A percentile compares a stretch with the other conserved stretches of the same genome.
These are phyloP conservation scores for Arvicanthis niloticus DNA, from an alignment of 2,113 vertebrate genomes.

Conservation along the genomic window DNA sequence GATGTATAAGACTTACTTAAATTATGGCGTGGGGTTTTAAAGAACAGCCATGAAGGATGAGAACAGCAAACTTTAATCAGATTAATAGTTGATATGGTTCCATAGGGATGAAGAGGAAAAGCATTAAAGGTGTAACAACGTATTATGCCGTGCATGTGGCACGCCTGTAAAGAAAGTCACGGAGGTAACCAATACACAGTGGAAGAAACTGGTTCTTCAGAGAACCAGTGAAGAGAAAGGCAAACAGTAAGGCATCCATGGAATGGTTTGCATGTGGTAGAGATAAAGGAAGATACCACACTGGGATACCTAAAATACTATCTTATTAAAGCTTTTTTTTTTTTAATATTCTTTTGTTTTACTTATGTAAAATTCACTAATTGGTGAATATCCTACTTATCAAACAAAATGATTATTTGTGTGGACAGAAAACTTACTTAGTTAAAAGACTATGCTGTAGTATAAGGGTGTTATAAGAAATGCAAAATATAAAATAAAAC, in stretches of 20 bases:
- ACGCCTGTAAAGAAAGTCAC: neutral
- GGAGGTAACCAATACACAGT: neutral
- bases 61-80: neutral
- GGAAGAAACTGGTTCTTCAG: neutral
- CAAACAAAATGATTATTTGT: neutral
- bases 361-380: neutral
- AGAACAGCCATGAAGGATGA: neutral
- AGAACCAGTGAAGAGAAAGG: neutral
- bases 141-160: neutral
- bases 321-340: neutral
- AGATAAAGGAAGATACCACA: neutral
- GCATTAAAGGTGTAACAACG: neutral
- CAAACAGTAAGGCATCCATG: neutral
- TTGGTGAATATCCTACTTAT: neutral
- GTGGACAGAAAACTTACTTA: neutral
- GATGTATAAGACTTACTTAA: neutral
- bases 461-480: neutral
- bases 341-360: neutral
- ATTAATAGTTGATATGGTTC: neutral
- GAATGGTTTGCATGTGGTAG: neutral
- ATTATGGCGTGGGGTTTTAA: neutral
- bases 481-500: neutral
- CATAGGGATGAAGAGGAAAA: neutral
- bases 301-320: neutral
- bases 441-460: neutral